These are phyloP conservation scores for Chamaetylas fuelleborni DNA, from an alignment of 2,113 vertebrate genomes.

Conservation along the genomic window DNA sequence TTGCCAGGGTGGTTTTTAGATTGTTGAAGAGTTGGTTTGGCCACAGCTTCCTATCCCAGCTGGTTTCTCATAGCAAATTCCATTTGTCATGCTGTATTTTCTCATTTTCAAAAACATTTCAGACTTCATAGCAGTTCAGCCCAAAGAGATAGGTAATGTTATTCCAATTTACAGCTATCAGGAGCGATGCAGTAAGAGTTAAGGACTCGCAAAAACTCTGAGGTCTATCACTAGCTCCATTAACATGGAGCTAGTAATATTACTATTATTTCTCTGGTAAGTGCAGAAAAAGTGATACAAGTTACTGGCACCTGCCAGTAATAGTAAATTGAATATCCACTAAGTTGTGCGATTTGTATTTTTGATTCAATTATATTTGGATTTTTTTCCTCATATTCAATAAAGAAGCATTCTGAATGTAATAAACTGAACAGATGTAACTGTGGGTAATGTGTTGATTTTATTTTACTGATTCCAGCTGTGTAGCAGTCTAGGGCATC, in stretches of 20 bases:
- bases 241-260: not conserved
- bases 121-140: not conserved
- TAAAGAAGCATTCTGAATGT: not conserved
- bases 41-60: not conserved
- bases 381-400: not conserved
- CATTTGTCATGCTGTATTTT: not conserved
- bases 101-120: not conserved
- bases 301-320: not conserved
- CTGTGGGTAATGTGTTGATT: not conserved
- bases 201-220: not conserved
- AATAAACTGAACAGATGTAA: not conserved
- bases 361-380: not conserved
- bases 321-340: not conserved
- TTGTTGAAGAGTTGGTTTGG: not conserved
- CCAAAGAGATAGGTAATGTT: not conserved
- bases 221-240: not conserved
- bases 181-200: not conserved
- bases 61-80: not conserved
- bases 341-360: not conserved
- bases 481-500: not conserved
- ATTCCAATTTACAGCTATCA: not conserved
- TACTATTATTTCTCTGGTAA: not conserved
- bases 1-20: not conserved
- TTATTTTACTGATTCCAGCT: not conserved
- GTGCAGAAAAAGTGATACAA: not conserved